Conservation (phyloP, 2,888 invertebrate genomes). For the Petrolisthes cinctipes region DNA sequence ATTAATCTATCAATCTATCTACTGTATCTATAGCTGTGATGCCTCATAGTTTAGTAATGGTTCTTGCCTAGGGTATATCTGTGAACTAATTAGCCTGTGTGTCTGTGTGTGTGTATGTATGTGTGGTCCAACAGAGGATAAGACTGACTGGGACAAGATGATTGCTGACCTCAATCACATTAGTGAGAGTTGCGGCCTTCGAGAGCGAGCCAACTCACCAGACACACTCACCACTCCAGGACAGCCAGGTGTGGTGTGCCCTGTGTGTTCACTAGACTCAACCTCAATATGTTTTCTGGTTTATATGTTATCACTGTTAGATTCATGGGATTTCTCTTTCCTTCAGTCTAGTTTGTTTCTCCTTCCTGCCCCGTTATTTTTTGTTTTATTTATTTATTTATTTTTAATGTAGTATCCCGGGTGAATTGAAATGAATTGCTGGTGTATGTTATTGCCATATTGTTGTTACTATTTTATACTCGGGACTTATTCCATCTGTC, state of each 20-base stretch:
- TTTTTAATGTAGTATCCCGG: neutral
- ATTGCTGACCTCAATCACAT: constrained; percentile 65
- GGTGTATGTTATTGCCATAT: no score
- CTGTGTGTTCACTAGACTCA: neutral
- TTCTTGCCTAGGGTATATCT: neutral
- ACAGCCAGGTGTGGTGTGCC: constrained; percentile 44
- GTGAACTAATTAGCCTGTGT: neutral
- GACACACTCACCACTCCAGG: constrained; percentile 27
- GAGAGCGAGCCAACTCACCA: constrained; percentile 38
- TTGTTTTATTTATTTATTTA: no score
- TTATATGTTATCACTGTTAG: neutral
- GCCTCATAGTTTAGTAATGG: no score
- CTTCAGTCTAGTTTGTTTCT: no score
- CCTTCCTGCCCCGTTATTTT: no score
- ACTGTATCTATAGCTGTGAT: no score
- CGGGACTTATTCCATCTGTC: no score
- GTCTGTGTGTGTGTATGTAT: constrained; percentile 25
- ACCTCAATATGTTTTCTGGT: neutral
- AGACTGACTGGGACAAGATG: constrained; percentile 65
- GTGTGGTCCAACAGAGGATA: constrained; percentile 53
- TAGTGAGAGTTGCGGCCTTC: constrained; percentile 60
- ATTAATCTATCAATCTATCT: no score
- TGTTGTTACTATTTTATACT: no score
- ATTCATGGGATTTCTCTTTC: no score
- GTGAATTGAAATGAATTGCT: no score